Evolutionary conservation across 23 tunicate genomes (phyloP), one percentile per base, ranked within the genome.

Genomic region (Clavelina lepadiformis): DNA sequence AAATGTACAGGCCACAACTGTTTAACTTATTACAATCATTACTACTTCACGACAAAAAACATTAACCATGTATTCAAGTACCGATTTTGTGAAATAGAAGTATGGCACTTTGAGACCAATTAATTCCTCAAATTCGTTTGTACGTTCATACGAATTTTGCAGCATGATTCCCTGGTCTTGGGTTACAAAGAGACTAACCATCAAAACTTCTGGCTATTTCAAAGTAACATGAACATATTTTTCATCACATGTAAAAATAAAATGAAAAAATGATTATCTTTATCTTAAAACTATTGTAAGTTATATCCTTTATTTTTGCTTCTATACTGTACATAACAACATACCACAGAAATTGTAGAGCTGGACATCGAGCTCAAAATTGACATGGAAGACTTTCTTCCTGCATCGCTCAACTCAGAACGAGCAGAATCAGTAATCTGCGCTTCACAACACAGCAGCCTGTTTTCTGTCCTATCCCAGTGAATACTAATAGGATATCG

Each of bases 401-500:
- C 64, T 6, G 18, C 64, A 23, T 70, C 76, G 8, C n/a, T 55
- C 46, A 58, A 8, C 27, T 75, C 63, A 19, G 26, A 29, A 2
- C 57, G 56, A 3, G 83, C 78, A 5, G 34, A 28, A 29, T 85
- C 83, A 0, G 65, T 77, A 22, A 88, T 49, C 46, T 74, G 79
- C 26, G 97, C 97, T 38, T 81, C 83, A 28, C 97, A 89, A 33
- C 59, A 69, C 54, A 89, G 62, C 79, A 89, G 44, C 18, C 88
- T 51, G 72, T 73, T 71, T 62, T 89, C 97, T 33, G 63, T 70
- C 45, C 76, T 58, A 51, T 81, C 97, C 97, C 97, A 89, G 69
- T 70, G 83, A 29, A 81, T 55, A 27, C 65, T 44, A 46, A 69
- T 46, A 13, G 97, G 97, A 72, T 59, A 81, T 15, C 89, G 65